These are phyloP conservation scores for Sminthurides aquaticus DNA, from an alignment of 2,888 invertebrate genomes.

Conservation along the genomic window DNA sequence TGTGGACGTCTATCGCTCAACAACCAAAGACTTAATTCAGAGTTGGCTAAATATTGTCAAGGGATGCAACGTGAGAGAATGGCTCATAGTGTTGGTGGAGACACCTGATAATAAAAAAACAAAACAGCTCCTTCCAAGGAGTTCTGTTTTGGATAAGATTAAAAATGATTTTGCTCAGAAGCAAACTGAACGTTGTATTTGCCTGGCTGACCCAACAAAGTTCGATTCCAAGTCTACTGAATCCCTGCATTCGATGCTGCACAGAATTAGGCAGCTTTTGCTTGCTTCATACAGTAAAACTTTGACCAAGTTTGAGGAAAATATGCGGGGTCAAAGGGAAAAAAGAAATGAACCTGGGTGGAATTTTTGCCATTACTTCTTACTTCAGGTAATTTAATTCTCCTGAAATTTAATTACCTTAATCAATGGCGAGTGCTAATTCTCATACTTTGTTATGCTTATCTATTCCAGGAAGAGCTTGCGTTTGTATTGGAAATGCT, in stretches of 20 bases:
- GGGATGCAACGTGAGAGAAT: conserved; percentile 62
- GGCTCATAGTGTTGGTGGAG: conserved; percentile 89
- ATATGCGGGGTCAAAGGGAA: conserved; percentile 81
- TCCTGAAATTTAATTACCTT: conserved; percentile 1
- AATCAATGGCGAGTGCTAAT: neutral
- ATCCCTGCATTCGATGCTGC: conserved; percentile 78
- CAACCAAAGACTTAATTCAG: conserved; percentile 81
- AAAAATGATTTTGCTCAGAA: conserved; percentile 87
- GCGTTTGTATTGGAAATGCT: conserved; percentile 92
- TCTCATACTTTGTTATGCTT: no score
- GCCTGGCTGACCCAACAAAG: conserved; percentile 82
- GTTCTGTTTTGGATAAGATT: conserved; percentile 89
- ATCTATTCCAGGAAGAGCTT: conserved; percentile 71
- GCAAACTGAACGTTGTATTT: conserved; percentile 73
- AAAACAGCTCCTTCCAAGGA: conserved; percentile 81
- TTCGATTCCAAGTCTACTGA: conserved; percentile 82
- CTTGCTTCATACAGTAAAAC: conserved; percentile 80
- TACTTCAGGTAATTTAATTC: conserved; percentile 78
- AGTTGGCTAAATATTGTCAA: conserved; percentile 74
- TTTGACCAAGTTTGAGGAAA: conserved; percentile 77
- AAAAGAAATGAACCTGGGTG: conserved; percentile 81
- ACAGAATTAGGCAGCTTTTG: conserved; percentile 72
- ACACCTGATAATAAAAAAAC: conserved; percentile 84
- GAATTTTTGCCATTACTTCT: conserved; percentile 92
- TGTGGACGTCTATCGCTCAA: conserved; percentile 80